These are phyloP conservation scores for Onychomys leucogaster DNA, from an alignment of 2,797 vertebrate genomes.

Conservation along the genomic window DNA sequence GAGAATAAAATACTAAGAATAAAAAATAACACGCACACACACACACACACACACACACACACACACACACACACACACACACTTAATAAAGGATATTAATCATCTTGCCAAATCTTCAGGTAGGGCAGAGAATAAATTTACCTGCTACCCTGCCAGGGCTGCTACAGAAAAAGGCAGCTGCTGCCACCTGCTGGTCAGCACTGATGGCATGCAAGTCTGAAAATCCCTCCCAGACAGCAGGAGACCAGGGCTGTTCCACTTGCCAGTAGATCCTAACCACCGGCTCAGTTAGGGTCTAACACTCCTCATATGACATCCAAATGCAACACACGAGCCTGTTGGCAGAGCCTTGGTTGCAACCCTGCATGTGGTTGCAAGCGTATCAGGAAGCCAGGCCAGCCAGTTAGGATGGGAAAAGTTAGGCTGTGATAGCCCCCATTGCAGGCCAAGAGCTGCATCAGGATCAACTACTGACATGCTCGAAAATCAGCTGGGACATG, in stretches of 20 bases:
- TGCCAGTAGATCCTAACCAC: neutral
- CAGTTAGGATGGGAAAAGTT: neutral
- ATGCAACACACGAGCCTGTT: neutral
- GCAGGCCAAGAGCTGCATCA: neutral
- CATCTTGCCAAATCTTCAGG: neutral
- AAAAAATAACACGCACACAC: neutral
- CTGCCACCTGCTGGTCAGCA: constrained; percentile 53
- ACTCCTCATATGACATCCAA: neutral
- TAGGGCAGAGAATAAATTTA: neutral
- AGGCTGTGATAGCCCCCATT: neutral
- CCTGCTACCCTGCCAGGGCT: too few species aligned
- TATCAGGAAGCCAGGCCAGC: neutral
- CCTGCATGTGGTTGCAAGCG: neutral
- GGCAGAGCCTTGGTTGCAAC: neutral
- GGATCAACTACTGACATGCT: neutral
- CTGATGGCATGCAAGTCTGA: neutral
- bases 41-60: accelerated
- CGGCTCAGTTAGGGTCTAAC: neutral
- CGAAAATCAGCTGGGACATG: neutral
- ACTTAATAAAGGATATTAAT: neutral
- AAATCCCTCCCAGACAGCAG: neutral
- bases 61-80: neutral
- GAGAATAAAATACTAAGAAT: neutral
- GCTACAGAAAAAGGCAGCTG: neutral
- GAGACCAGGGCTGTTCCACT: neutral